Evolutionary conservation across 2,888 invertebrate species (phyloP), one percentile per base, ranked within the genome.

Genomic region (Chrysomela aeneicollis): DNA sequence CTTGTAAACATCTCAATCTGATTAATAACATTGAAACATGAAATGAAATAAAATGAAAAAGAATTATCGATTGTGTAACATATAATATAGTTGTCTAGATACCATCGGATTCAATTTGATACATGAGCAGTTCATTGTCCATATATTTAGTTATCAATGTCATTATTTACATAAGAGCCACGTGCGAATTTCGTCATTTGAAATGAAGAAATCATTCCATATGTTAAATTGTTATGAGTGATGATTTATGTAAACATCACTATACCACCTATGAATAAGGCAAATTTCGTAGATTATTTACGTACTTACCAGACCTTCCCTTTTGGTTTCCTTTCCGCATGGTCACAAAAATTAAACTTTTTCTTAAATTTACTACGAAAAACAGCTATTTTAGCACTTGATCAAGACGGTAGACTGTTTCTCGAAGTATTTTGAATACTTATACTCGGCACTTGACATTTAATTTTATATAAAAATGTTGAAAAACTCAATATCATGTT

Each of bases 341-440:
- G 85, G 80, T 89, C 73, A 82, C 78, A 71, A 75, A 70, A 74
- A 72, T 70, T 70, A 74, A 72, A 71, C 66, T 78, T 78, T 74
- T 80, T 78, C 78, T 81, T 83, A 83, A 84, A 84, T 84, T 84
- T 84, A 84, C 84, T 85, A 81, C 84, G 85, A 80, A 82, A 84
- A 83, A 85, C 86, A 84, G 84, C 83, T 82, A 84, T 85, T 82
- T 83, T 83, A 84, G 85, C 85, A 86, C 87, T 87, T 85, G 87
- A 91, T 91, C 91, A 92, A 89, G 91, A 92, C 83, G 90, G 90
- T 86, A 89, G 88, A 90, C 87, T 88, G 88, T 90, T 90, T 81
- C 86, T 84, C 88, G 87, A 88, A 86, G 85, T 87, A 86, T 88
- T 88, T 88, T 86, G 88, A 86, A 86, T 87, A 85, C 86, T 86